Evolutionary conservation across 2,888 invertebrate species (phyloP), one percentile per base, ranked within the genome.

Genomic region (Neria commutata): DNA sequence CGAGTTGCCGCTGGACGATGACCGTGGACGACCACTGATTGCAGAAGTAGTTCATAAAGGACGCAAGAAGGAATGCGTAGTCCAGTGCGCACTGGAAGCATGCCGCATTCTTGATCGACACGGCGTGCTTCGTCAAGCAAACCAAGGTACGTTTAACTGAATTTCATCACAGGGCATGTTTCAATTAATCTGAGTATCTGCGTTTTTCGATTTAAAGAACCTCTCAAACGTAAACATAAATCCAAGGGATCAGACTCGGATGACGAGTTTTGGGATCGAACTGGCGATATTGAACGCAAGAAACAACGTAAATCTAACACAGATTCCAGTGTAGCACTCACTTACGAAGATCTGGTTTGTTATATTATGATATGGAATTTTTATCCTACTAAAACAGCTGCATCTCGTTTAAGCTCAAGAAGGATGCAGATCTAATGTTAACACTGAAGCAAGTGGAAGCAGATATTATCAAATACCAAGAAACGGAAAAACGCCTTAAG

Each of bases 1-100:
- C 0, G 88, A 88, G 72, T 79, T 97, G 10, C 96, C 96, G 0
- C 83, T 96, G 14, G 94, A 95, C 70, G 89, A 90, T 69, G 85
- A 88, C 0, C 84, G 85, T 54, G 94, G 94, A 0, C 84, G 87
- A n/a, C 86, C 91, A 0, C 84, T 95, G 16, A 82, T 89, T 10
- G 96, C 95, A 0, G 95, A 97, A 80, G 91, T 91, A 0, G 83
- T 91, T 0, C 92, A 95, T 56, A 89, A 90, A 62, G 96, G 95
- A 0, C 95, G 95, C 82, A 98, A 97, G 79, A 96, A 95, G 76
- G 98, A 98, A 70, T 92, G 94, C 0, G 94, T 97, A 0, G 81
- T 91, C 0, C 94, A 95, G 51, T 96, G 97, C 79, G 97, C 98
- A 0, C 77, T 98, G 52, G 97, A 98, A 81, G 98, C 98, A 0